Evolutionary conservation across 2,888 invertebrate species (phyloP), one percentile per base, ranked within the genome.

Genomic region (Andrena dorsata): DNA sequence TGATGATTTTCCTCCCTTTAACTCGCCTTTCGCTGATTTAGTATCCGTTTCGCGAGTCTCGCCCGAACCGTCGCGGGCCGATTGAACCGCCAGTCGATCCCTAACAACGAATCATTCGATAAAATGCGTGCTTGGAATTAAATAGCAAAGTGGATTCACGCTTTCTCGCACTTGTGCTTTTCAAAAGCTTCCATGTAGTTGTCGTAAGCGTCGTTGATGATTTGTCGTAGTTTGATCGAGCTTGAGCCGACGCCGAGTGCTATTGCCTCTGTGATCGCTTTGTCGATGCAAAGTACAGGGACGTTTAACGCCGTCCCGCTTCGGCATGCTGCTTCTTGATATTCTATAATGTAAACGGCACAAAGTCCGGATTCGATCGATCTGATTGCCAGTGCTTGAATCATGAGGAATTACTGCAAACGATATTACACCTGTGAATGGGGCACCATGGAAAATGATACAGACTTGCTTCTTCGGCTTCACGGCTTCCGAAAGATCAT

Each of bases 291-390:
- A 10, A 92, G 73, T 0, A 91, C 56, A 1, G 92, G 88, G 3
- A 92, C n/a, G 2, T 71, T 84, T n/a, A 92, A 80, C 4, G 20
- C 20, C 26, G 72, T 90, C 13, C 91, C 91, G 30, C 94, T 90
- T 95, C 94, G 76, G 94, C 94, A 88, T 94, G 95, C 91, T 94
- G 94, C 41, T 92, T 89, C 91, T 95, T 96, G 75, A 95, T 94
- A 91, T 94, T 95, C 80, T 92, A 16, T 5, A 16, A 41, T 13
- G 5, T 41, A 53, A 61, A 56, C 26, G 28, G 41, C 23, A 63
- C 6, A 20, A 23, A 58, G 1, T 23, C 2, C 32, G 7, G 28
- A 6, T 35, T n/a, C 13, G 26, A 47, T 58, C 58, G 41, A 41
- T 10, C 2, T n/a, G n/a, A 13, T 20, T 7, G 2, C 0, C n/a